Percentiles rank a stretch among this genome's conserved stretches.
phyloP scores from a whole-genome alignment of 1,140 invertebrate species.

The Planococcus citri region DNA sequence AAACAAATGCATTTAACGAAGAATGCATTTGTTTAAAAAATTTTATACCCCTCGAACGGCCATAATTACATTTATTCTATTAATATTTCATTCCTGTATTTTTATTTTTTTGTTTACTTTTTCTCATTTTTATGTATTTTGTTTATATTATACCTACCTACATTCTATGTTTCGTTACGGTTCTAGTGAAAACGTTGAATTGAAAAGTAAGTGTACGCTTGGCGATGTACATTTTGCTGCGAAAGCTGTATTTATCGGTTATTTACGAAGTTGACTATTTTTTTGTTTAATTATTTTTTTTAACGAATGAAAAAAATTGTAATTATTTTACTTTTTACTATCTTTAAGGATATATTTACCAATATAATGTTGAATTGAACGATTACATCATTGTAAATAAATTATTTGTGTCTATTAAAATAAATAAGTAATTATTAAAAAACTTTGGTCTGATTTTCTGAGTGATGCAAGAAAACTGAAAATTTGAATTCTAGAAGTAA shows the following conservation, averaged over 20 bases:
- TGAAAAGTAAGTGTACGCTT: not conserved
- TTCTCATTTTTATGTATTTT: not conserved
- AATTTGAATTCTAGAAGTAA: too few species aligned
- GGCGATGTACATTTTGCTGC: not conserved
- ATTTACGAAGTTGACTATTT: not conserved
- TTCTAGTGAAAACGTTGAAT: not conserved
- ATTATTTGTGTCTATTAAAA: not conserved
- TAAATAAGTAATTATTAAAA: not conserved
- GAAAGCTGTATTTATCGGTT: not conserved
- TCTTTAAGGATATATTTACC: not conserved
- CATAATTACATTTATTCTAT: constrained; percentile 4
- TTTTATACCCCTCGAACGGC: not conserved
- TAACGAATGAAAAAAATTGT: not conserved
- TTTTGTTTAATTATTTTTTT: not conserved
- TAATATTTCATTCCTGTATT: not conserved
- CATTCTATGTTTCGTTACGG: not conserved
- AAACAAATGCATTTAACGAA: not conserved
- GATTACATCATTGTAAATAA: not conserved
- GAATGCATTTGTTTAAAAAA: not conserved
- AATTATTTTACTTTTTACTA: not conserved
- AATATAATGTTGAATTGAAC: not conserved
- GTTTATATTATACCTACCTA: not conserved
- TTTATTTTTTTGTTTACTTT: not conserved
- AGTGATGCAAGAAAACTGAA: too few species aligned
- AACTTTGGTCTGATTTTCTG: not conserved